These are phyloP conservation scores for Neoniphon sammara DNA, from an alignment of 2,797 vertebrate genomes.

Conservation along the genomic window DNA sequence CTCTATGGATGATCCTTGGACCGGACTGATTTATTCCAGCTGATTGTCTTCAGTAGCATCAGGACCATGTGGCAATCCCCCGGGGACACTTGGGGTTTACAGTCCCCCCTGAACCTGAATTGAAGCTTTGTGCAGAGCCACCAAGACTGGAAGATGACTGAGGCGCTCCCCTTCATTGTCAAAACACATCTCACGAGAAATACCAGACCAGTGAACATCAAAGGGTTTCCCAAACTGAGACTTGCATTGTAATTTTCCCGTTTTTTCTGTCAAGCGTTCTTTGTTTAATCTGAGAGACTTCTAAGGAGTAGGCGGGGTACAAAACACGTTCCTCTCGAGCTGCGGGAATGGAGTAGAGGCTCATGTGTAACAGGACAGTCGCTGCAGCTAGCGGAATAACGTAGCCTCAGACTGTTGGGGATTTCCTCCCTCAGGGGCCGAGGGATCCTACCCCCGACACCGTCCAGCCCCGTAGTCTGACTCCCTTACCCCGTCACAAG, in stretches of 20 bases:
- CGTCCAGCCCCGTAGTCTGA: slow-evolving; percentile 23
- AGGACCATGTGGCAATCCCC: slow-evolving; percentile 43
- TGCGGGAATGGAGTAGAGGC: slow-evolving; percentile 64
- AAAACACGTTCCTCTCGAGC: slow-evolving; percentile 40
- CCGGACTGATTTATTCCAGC: slow-evolving; percentile 37
- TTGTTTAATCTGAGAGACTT: slow-evolving; percentile 5
- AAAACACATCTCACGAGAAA: slow-evolving; percentile 33
- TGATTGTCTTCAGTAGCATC: slow-evolving; percentile 30
- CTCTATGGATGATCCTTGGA: slow-evolving; percentile 56
- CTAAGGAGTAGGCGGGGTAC: not conserved
- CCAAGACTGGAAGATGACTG: slow-evolving; percentile 50
- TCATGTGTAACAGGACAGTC: slow-evolving; percentile 73
- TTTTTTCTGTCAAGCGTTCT: not conserved
- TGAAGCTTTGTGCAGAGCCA: slow-evolving; percentile 19
- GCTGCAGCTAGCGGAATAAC: slow-evolving; percentile 75
- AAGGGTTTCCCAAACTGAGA: slow-evolving; percentile 50
- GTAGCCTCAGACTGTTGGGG: slow-evolving; percentile 63
- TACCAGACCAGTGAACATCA: slow-evolving; percentile 38
- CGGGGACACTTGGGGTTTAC: not conserved
- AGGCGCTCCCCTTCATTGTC: not conserved
- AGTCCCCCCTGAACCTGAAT: slow-evolving; percentile 26
- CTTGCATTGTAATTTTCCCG: slow-evolving; percentile 53
- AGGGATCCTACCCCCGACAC: slow-evolving; percentile 44
- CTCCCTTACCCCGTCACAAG: slow-evolving; percentile 53
- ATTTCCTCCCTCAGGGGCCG: slow-evolving; percentile 30